Conservation (phyloP, 2,797 vertebrate genomes). For the Esox lucius region DNA sequence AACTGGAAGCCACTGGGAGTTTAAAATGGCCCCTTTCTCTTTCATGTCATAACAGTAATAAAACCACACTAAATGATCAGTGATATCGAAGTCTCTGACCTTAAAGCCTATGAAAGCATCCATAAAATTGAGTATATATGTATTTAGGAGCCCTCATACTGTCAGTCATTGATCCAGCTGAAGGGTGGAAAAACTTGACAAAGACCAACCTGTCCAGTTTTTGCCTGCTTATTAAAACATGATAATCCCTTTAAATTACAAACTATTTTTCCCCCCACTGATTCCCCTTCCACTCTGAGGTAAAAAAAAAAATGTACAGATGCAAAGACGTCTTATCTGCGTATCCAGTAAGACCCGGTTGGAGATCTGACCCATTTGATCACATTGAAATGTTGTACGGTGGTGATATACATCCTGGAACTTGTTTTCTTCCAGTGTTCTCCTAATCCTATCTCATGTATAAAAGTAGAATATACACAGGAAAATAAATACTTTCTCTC, state of each 20-base stretch:
- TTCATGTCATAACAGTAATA: neutral
- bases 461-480: neutral
- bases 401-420: too few relatives aligned
- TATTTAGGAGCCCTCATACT: neutral
- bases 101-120: neutral
- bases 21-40: conserved; percentile 61
- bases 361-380: too few relatives aligned
- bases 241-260: neutral
- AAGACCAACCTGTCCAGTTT: conserved; percentile 17
- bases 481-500: neutral
- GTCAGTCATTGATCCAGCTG: conserved; percentile 51
- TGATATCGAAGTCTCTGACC: neutral
- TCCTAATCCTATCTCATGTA: too few relatives aligned
- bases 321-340: too few relatives aligned
- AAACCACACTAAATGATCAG: neutral
- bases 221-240: conserved; percentile 23
- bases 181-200: conserved; percentile 54
- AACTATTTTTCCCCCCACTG: neutral
- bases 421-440: too few relatives aligned
- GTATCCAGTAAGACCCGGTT: too few relatives aligned
- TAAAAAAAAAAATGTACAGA: neutral
- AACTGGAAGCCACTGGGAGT: conserved; percentile 63
- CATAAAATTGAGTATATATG: neutral
- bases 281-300: neutral
- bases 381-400: too few relatives aligned